Base-by-base conservation (phyloP, 2,113 vertebrate species). In the Mirounga angustirostris region DNA sequence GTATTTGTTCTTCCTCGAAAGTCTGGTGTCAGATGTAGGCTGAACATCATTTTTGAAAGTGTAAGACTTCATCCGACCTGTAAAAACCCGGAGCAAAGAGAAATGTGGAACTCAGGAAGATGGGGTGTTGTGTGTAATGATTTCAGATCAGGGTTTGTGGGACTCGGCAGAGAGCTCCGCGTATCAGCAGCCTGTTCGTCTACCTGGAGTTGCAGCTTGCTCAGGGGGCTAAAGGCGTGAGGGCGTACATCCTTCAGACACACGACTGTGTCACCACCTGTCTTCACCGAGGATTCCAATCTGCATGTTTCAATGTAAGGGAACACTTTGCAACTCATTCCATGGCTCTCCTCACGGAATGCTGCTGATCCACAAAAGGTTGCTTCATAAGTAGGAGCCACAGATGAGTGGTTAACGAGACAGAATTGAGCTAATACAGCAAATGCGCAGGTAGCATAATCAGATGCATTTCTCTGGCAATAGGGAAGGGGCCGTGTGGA, bases 271-370 rank as follows among this genome's bases (percentile, higher is more conserved):
- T 95, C 94, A 71, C 54, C 28, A 2, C 30, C 84, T 95, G 94
- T 93, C 97, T 86, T 91, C 93, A 63, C 94, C 54, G 63, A 93
- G 92, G 88, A 86, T 95, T 97, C 76, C 69, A 94, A 82, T 97
- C 82, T 98, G 80, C 83, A 56, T 82, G 65, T 96, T 81, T 98
- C 22, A 0, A 10, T 4, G 33, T 54, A 89, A 96, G 96, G 69
- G 97, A 92, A 91, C 89, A 87, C 89, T 95, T 36, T 0, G 8
- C 2, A 76, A 91, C 8, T 97, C 67, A 0, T 40, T 36, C 65
- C 9, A 6, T 11, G 0, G 7, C 58, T 79, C 36, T 78, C 81
- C 33, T 18, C 74, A 52, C 2, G 10, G 63, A 90, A 43, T 26
- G 58, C 73, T 69, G 36, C 43, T 26, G 26, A 14, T 52, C 22